phyloP scores from a whole-genome alignment of 1,140 invertebrate genomes.

The Meloidogyne hapla region DNA sequence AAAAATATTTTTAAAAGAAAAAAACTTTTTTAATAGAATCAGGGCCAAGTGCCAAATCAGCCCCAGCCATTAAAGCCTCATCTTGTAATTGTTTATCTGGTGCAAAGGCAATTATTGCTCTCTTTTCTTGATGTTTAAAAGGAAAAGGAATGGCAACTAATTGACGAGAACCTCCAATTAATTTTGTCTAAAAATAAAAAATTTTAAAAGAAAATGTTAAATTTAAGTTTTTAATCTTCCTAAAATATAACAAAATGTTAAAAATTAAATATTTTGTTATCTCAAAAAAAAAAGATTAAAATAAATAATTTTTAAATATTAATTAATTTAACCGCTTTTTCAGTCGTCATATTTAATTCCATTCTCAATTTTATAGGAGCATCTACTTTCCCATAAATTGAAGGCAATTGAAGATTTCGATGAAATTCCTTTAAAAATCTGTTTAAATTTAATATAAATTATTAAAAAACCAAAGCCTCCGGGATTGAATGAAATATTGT shows the following conservation, averaged over 20 bases:
- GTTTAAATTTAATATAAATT: constrained; percentile 19
- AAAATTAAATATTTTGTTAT: too few relatives aligned
- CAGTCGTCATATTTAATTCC: constrained; percentile 62
- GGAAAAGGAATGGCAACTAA: constrained; percentile 58
- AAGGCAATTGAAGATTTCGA: constrained; percentile 55
- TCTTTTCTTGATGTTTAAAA: constrained; percentile 59
- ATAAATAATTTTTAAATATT: constrained; percentile 14
- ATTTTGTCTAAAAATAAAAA: constrained; percentile 57
- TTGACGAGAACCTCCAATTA: constrained; percentile 52
- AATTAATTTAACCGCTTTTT: constrained; percentile 48
- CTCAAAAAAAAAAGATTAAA: too few relatives aligned
- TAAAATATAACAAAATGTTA: too few relatives aligned
- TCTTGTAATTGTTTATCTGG: constrained; percentile 48
- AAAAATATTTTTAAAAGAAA: not conserved
- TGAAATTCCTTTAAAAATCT: constrained; percentile 29
- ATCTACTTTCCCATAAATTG: constrained; percentile 58
- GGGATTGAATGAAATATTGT: constrained; percentile 14
- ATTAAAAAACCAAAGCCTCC: constrained; percentile 27
- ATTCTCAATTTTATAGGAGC: constrained; percentile 55
- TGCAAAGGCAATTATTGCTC: constrained; percentile 61
- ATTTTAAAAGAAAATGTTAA: too few relatives aligned
- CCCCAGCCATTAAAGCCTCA: constrained; percentile 52
- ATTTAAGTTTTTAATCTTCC: too few relatives aligned
- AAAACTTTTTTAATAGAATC: constrained; percentile 60
- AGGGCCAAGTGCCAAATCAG: constrained; percentile 59